A percentile compares a stretch with the other conserved stretches of the same genome.
Conservation (phyloP, 1,140 invertebrate genomes). For the Drosophila rhopaloa region DNA sequence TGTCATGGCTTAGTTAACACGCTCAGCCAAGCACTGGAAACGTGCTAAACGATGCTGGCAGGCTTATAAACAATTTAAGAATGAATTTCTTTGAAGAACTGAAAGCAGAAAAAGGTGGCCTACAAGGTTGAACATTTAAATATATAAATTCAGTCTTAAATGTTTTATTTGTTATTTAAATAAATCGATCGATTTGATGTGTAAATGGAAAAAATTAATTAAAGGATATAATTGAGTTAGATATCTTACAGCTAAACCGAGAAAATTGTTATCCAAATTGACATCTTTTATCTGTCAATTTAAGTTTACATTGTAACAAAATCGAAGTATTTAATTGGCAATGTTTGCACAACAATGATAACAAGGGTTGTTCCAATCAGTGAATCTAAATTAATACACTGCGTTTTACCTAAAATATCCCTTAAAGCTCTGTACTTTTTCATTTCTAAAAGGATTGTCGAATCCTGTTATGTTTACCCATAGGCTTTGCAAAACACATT, state of each 20-base stretch:
- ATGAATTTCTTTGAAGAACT: slow-evolving; percentile 45
- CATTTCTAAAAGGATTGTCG: neutral
- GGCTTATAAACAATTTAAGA: slow-evolving; percentile 74
- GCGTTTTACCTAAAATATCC: no score
- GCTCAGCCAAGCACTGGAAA: slow-evolving; percentile 67
- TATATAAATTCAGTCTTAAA: neutral
- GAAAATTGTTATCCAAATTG: no score
- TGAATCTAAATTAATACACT: no score
- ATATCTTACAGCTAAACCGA: no score
- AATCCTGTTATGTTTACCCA: neutral
- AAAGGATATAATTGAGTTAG: no score
- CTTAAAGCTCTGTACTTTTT: neutral
- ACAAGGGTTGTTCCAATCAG: no score
- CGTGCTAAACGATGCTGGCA: slow-evolving; percentile 67
- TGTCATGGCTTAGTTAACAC: slow-evolving; percentile 57
- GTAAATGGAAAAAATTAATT: neutral
- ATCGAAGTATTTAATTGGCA: no score
- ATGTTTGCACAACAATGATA: no score
- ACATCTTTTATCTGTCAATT: no score
- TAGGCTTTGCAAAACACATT: neutral
- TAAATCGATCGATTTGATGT: neutral
- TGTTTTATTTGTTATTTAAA: neutral
- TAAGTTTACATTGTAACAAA: no score
- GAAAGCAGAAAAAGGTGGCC: slow-evolving; percentile 15
- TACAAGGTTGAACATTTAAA: neutral